These are phyloP conservation scores for Trypoxylus dichotomus DNA, from an alignment of 1,140 invertebrate species.

Conservation along the genomic window DNA sequence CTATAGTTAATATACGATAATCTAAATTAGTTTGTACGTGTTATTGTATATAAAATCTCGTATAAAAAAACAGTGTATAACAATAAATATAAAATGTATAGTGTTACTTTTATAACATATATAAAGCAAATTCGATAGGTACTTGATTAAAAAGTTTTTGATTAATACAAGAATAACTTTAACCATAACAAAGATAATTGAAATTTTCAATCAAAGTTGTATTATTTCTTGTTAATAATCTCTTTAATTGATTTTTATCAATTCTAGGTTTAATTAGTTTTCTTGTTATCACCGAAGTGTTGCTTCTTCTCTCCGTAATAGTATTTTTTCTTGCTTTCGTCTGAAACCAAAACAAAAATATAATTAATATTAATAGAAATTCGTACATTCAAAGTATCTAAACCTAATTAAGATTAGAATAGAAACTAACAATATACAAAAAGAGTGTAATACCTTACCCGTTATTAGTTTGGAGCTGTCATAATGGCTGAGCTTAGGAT, in stretches of 20 bases:
- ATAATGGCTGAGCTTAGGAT: slow-evolving; percentile 40
- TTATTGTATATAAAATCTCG: no score
- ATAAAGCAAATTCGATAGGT: background rate
- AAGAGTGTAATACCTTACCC: slow-evolving; percentile 34
- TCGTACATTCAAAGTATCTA: no score
- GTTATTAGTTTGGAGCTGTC: slow-evolving; percentile 42
- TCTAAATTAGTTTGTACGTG: no score
- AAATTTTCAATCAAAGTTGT: background rate
- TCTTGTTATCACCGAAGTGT: background rate
- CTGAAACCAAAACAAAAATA: background rate
- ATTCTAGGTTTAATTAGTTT: background rate
- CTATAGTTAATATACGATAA: no score
- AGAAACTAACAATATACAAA: no score
- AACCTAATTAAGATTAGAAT: no score
- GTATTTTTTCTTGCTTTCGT: slow-evolving; percentile 8
- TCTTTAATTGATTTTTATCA: background rate
- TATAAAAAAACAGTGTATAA: no score
- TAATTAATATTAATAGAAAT: background rate
- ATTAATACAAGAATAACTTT: background rate
- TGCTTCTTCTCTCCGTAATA: background rate
- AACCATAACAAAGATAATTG: background rate
- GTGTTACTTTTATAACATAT: no score
- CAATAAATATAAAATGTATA: no score
- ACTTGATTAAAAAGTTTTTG: background rate
- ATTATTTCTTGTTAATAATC: background rate